phyloP scores from a whole-genome alignment of 2,888 invertebrate species.

The Protophormia terraenovae region DNA sequence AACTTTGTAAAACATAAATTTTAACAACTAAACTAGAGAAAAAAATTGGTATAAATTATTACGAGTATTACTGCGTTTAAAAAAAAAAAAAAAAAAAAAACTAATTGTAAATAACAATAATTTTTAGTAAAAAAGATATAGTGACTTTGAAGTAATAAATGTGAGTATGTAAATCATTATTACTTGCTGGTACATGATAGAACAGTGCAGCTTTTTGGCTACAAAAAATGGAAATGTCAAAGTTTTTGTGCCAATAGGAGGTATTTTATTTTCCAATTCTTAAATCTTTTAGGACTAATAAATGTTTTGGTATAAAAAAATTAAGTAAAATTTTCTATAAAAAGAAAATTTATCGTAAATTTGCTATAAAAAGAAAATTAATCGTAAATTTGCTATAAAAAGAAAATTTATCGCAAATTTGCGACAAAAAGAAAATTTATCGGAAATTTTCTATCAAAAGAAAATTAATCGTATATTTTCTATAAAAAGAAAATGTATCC shows the following conservation, averaged over 20 bases:
- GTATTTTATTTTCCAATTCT: not conserved
- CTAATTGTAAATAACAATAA: not conserved
- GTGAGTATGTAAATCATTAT: conserved; percentile 31
- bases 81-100: not conserved
- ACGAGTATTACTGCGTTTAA: conserved; percentile 36
- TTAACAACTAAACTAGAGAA: not conserved
- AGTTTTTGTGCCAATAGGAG: conserved; percentile 9
- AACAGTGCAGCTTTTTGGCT: not conserved
- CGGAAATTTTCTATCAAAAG: too few relatives aligned
- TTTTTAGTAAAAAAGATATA: not conserved
- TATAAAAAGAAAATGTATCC: too few relatives aligned
- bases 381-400: too few relatives aligned
- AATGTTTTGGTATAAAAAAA: not conserved
- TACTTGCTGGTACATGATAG: conserved; percentile 6
- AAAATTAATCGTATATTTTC: too few relatives aligned
- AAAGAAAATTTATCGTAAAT: too few relatives aligned
- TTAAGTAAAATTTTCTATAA: too few relatives aligned
- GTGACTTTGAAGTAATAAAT: conserved; percentile 30
- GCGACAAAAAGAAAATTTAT: too few relatives aligned
- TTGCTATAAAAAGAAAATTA: too few relatives aligned
- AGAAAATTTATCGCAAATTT: too few relatives aligned
- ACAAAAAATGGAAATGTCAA: conserved; percentile 4
- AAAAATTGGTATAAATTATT: conserved; percentile 36
- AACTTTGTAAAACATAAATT: conserved; percentile 44
- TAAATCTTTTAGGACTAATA: not conserved